Percentiles rank a stretch among this genome's conserved stretches.
These are phyloP conservation scores for Macaca fascicularis DNA, from an alignment of 2,113 vertebrate species.

Conservation along the genomic window DNA sequence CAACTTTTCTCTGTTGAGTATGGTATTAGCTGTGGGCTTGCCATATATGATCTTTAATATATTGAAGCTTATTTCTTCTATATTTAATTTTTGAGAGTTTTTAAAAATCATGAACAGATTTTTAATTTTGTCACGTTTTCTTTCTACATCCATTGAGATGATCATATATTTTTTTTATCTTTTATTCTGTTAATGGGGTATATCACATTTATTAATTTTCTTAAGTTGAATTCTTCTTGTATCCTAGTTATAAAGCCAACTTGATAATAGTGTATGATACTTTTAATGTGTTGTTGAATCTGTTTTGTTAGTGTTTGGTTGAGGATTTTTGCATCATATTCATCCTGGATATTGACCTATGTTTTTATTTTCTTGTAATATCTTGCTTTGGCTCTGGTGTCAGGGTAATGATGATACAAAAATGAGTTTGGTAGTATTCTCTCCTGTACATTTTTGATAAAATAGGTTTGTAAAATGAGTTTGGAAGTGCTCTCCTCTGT, in stretches of 20 bases:
- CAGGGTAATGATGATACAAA: too few species aligned
- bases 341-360: not conserved
- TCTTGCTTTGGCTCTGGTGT: not conserved
- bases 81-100: not conserved
- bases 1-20: not conserved
- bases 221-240: not conserved
- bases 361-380: not conserved
- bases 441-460: too few species aligned
- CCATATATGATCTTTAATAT: not conserved
- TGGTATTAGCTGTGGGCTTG: not conserved
- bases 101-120: not conserved
- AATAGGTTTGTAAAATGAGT: too few species aligned
- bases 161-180: not conserved
- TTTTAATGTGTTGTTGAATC: not conserved
- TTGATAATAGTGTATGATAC: not conserved
- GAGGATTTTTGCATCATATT: not conserved
- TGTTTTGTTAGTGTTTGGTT: not conserved
- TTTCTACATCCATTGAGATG: not conserved
- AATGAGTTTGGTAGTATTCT: too few species aligned
- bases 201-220: not conserved
- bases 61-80: not conserved
- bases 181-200: not conserved
- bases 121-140: not conserved
- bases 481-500: not conserved
- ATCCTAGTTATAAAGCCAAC: not conserved